Conservation (phyloP, 2,888 invertebrate species). For the Microdon myrmicae region DNA sequence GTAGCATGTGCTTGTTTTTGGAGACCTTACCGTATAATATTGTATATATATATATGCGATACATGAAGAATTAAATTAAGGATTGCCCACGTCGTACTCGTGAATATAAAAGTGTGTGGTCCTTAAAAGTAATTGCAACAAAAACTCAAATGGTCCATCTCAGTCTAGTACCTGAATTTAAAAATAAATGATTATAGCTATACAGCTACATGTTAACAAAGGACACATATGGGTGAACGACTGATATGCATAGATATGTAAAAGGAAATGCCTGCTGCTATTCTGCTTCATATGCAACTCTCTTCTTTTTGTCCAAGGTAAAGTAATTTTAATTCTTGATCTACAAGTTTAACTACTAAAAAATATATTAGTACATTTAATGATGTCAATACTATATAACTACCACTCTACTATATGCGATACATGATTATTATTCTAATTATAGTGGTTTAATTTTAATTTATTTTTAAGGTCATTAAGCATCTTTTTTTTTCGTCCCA, state of each 20-base stretch:
- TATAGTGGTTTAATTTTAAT: too few relatives aligned
- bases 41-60: too few relatives aligned
- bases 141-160: slow-evolving; percentile 21
- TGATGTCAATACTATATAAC: too few relatives aligned
- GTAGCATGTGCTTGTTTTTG: too few relatives aligned
- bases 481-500: slow-evolving; percentile 24
- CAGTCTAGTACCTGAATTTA: slow-evolving; percentile 11
- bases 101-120: slow-evolving; percentile 32
- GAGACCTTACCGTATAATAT: too few relatives aligned
- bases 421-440: too few relatives aligned
- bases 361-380: too few relatives aligned
- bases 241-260: slow-evolving; percentile 54
- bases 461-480: too few relatives aligned
- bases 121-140: slow-evolving; percentile 41
- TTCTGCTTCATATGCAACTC: slow-evolving; percentile 39
- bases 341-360: slow-evolving; percentile 41
- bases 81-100: slow-evolving; percentile 37
- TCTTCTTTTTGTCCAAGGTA: slow-evolving; percentile 46
- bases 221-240: slow-evolving; percentile 56
- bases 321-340: slow-evolving; percentile 45
- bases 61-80: slow-evolving; percentile 41
- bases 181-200: slow-evolving; percentile 9
- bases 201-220: slow-evolving; percentile 50
- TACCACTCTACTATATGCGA: too few relatives aligned
- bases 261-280: slow-evolving; percentile 51